These are phyloP conservation scores for Fundulus diaphanus DNA, from an alignment of 2,797 vertebrate species.

Conservation along the genomic window DNA sequence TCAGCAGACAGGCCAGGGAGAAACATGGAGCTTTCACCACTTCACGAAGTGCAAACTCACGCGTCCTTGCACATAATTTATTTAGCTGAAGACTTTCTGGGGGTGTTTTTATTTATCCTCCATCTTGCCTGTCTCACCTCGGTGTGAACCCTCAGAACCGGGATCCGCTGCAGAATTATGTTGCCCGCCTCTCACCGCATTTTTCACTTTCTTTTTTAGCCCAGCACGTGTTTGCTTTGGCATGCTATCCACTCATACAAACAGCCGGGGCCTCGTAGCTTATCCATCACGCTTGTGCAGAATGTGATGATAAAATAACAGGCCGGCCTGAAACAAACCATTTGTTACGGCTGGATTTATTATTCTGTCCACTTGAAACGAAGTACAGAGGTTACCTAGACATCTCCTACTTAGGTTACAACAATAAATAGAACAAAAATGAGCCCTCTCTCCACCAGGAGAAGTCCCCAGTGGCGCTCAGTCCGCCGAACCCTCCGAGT, in stretches of 20 bases:
- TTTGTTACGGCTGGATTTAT: constrained; percentile 85
- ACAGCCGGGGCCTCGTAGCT: constrained; percentile 86
- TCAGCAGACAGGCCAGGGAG: constrained; percentile 60
- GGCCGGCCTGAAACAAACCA: constrained; percentile 90
- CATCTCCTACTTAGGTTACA: constrained; percentile 78
- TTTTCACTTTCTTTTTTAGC: constrained; percentile 63
- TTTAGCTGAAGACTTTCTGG: constrained; percentile 87
- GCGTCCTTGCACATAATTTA: constrained; percentile 87
- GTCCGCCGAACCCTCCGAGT: constrained; percentile 25
- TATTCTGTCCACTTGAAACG: constrained; percentile 77
- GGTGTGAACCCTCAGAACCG: constrained; percentile 87
- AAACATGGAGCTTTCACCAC: constrained; percentile 74
- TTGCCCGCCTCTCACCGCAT: constrained; percentile 82
- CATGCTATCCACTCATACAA: constrained; percentile 88
- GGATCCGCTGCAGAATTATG: constrained; percentile 86
- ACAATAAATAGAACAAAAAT: constrained; percentile 76
- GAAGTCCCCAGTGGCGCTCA: constrained; percentile 50
- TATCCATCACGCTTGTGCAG: constrained; percentile 96
- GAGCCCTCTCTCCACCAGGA: constrained; percentile 40
- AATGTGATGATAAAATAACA: constrained; percentile 94
- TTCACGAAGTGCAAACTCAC: constrained; percentile 74
- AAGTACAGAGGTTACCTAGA: constrained; percentile 76
- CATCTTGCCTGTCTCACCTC: constrained; percentile 92
- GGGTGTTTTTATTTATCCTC: constrained; percentile 93
- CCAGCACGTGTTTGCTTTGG: constrained; percentile 93